These are phyloP conservation scores for Entomobrya multifasciata DNA, from an alignment of 2,888 invertebrate genomes.

Conservation along the genomic window DNA sequence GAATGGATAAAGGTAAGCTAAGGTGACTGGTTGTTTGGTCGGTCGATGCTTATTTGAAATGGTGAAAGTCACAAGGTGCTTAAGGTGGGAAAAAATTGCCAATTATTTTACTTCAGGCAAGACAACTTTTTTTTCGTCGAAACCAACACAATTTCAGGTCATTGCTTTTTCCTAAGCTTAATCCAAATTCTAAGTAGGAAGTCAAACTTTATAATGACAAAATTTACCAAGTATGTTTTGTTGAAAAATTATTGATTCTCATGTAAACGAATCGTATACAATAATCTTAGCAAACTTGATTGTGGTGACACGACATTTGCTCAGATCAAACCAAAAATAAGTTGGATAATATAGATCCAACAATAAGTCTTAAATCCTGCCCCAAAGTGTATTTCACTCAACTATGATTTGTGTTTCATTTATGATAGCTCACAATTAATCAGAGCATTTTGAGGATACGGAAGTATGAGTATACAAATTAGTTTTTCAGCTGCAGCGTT, in stretches of 20 bases:
- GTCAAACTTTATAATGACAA: slow-evolving; percentile 3
- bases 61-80: slow-evolving; percentile 10
- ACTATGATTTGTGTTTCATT: too few species aligned
- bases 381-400: too few species aligned
- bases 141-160: not conserved
- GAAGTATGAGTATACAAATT: too few species aligned
- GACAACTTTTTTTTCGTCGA: not conserved
- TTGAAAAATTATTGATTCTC: slow-evolving; percentile 54
- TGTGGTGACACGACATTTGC: not conserved
- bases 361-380: too few species aligned
- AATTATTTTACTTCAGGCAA: not conserved
- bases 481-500: too few species aligned
- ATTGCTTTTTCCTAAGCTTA: not conserved
- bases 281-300: not conserved
- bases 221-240: not conserved
- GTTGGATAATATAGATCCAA: slow-evolving; percentile 7
- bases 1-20: not conserved
- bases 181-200: not conserved
- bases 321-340: not conserved
- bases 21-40: not conserved
- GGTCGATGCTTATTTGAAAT: slow-evolving; percentile 17
- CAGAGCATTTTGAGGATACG: too few species aligned
- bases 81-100: not conserved
- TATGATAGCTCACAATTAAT: too few species aligned
- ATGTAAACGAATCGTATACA: slow-evolving; percentile 29